Evolutionary conservation across 2,888 invertebrate species (phyloP).

Genomic region (Marronus borbonicus): DNA sequence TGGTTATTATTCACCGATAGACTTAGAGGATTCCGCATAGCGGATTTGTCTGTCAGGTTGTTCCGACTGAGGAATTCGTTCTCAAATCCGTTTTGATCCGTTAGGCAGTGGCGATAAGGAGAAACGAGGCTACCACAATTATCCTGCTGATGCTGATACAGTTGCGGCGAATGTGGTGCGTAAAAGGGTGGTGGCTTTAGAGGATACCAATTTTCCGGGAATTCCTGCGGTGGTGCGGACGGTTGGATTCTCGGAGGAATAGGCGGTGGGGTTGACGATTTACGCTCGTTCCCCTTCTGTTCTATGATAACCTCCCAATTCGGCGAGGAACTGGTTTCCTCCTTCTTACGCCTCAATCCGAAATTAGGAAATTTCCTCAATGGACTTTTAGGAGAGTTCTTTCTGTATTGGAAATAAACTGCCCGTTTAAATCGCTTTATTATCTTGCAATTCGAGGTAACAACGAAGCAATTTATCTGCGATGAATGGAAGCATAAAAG

Average conservation of each 20-base stretch:
- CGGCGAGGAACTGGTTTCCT: constrained; percentile 27
- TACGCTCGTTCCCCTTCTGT: constrained; percentile 24
- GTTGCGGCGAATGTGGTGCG: constrained; percentile 16
- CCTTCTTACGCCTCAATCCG: constrained; percentile 47
- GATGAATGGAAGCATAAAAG: not conserved
- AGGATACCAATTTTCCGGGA: constrained; percentile 51
- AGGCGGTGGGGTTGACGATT: constrained; percentile 37
- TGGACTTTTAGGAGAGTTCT: constrained; percentile 46
- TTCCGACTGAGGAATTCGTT: constrained; percentile 12
- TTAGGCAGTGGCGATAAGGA: constrained; percentile 28
- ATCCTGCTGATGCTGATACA: constrained; percentile 32
- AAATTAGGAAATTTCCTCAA: constrained; percentile 47
- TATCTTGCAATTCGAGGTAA: constrained; percentile 16
- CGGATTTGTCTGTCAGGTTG: constrained; percentile 27
- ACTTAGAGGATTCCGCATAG: constrained; percentile 6
- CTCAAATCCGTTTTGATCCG: constrained; percentile 35
- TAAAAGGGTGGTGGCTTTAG: not conserved
- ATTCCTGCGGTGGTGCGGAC: constrained; percentile 66
- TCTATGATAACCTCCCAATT: constrained; percentile 51
- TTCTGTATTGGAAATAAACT: constrained; percentile 28
- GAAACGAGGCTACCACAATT: constrained; percentile 1
- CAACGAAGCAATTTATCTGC: constrained; percentile 5
- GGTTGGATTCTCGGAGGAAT: constrained; percentile 62
- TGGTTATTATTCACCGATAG: constrained; percentile 28
- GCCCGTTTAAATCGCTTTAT: constrained; percentile 18